Evolutionary conservation across 1,140 invertebrate genomes (phyloP).

Genomic region (Luehdorfia chinensis): DNA sequence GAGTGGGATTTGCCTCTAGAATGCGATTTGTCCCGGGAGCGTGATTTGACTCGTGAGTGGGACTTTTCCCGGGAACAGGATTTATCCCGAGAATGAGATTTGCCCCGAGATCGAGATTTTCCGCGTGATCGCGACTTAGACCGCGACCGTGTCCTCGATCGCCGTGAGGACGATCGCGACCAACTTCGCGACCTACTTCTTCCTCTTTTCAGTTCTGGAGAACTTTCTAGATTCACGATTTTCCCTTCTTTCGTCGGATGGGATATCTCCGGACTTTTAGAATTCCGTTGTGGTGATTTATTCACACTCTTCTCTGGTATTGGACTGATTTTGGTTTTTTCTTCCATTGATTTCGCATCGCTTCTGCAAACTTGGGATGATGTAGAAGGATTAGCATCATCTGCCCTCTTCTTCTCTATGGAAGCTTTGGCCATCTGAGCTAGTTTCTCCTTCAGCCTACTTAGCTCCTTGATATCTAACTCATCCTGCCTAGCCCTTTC

Average conservation of each 20-base stretch:
- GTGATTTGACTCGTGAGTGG: slow-evolving; percentile 57
- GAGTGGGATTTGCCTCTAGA: slow-evolving; percentile 26
- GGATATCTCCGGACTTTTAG: slow-evolving; percentile 36
- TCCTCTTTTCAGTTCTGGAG: slow-evolving; percentile 33
- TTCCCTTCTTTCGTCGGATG: slow-evolving; percentile 35
- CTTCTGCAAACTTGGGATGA: slow-evolving; percentile 28
- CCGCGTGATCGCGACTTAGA: slow-evolving; percentile 37
- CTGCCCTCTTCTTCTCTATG: slow-evolving; percentile 36
- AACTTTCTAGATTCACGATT: slow-evolving; percentile 44
- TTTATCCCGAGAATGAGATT: slow-evolving; percentile 25
- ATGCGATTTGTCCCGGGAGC: slow-evolving; percentile 38
- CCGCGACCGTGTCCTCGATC: slow-evolving; percentile 47
- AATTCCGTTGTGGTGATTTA: slow-evolving; percentile 26
- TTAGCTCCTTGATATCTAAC: slow-evolving; percentile 79
- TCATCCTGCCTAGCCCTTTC: slow-evolving; percentile 62
- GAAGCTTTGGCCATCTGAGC: slow-evolving; percentile 69
- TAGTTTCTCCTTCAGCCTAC: slow-evolving; percentile 68
- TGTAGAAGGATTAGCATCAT: slow-evolving; percentile 46
- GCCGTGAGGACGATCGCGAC: slow-evolving; percentile 50
- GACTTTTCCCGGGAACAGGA: slow-evolving; percentile 65
- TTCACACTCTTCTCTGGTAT: slow-evolving; percentile 22
- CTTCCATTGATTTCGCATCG: slow-evolving; percentile 16
- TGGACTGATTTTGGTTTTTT: slow-evolving; percentile 17
- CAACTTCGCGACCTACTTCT: slow-evolving; percentile 43
- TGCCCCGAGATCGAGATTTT: slow-evolving; percentile 49